These are phyloP conservation scores for Eristalis pertinax DNA, from an alignment of 2,888 invertebrate genomes.

Conservation along the genomic window DNA sequence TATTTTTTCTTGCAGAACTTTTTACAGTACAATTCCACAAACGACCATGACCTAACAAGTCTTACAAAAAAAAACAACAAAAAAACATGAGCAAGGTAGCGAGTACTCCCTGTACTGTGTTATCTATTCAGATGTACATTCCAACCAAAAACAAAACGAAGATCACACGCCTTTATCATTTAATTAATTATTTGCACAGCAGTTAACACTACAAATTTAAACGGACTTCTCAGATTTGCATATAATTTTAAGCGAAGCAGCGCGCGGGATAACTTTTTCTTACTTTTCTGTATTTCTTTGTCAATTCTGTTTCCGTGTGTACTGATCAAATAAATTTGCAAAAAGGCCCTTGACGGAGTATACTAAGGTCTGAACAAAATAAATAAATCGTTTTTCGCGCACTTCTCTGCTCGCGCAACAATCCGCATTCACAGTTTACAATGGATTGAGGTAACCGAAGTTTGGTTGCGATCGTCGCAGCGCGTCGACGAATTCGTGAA, in stretches of 20 bases:
- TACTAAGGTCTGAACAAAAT: conserved; percentile 25
- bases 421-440: conserved; percentile 51
- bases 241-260: neutral
- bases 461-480: conserved; percentile 51
- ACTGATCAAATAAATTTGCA: conserved; percentile 17
- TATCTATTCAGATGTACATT: neutral
- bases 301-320: neutral
- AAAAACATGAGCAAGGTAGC: neutral
- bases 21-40: conserved; percentile 13
- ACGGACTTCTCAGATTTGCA: conserved; percentile 36
- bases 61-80: neutral
- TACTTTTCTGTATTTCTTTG: conserved; percentile 5
- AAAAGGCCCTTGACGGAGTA: conserved; percentile 29
- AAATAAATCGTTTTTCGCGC: conserved; percentile 47
- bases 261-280: neutral
- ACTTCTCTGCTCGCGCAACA: conserved; percentile 49
- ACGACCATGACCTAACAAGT: neutral
- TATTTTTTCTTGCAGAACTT: neutral
- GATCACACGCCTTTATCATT: conserved; percentile 6
- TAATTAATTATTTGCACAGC: neutral
- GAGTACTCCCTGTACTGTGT: neutral
- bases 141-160: conserved; percentile 13
- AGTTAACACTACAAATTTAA: conserved; percentile 18
- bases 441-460: conserved; percentile 58
- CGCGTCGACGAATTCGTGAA: conserved; percentile 35